Conservation (phyloP, 2,113 vertebrate species). For the Mellivora capensis region DNA sequence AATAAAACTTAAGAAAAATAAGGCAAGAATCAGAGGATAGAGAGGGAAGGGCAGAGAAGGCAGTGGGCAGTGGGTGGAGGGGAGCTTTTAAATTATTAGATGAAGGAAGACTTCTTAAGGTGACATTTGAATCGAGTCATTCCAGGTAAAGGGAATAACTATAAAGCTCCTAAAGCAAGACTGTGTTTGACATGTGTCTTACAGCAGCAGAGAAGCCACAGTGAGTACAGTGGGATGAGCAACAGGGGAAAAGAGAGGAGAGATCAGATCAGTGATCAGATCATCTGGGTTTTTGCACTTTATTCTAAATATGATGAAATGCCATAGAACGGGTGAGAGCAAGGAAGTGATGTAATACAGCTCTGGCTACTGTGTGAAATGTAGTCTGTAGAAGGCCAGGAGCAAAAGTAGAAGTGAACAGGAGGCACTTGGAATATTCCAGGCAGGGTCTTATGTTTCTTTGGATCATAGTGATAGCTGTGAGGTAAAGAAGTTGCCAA, state of each 20-base stretch:
- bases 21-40: neutral
- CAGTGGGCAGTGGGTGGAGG: too few species aligned
- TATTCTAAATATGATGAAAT: conserved; percentile 2
- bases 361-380: neutral
- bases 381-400: neutral
- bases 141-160: neutral
- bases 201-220: neutral
- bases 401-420: neutral
- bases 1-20: conserved; percentile 12
- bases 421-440: neutral
- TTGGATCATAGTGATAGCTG: neutral
- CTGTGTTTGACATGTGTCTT: neutral
- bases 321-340: neutral
- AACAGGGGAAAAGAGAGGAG: neutral
- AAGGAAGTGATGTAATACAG: neutral
- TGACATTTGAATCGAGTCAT: neutral
- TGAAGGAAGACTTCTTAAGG: neutral
- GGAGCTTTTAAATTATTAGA: neutral
- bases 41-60: neutral
- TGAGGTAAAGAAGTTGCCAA: neutral
- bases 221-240: neutral
- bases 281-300: neutral
- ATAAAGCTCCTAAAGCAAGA: neutral
- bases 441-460: neutral
- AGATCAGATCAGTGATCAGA: neutral